Percentiles rank a stretch among this genome's conserved stretches.
Conservation (phyloP, 2,113 vertebrate genomes). For the Colossoma macropomum region DNA sequence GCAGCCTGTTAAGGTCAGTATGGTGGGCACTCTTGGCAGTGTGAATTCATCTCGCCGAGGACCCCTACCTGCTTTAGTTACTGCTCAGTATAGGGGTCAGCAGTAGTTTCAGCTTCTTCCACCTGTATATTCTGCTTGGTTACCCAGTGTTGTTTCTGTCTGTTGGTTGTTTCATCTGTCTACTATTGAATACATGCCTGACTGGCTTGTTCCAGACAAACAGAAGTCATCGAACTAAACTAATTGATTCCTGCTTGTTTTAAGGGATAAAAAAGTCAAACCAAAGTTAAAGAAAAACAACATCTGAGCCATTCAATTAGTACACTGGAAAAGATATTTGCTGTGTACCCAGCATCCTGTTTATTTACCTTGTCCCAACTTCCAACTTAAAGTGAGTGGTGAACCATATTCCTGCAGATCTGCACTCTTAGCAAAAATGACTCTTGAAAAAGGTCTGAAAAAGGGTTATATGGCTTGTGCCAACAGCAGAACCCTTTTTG, state of each 20-base stretch:
- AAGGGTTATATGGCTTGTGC: too few relatives aligned
- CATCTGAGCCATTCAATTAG: slow-evolving; percentile 11
- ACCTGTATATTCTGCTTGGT: slow-evolving; percentile 26
- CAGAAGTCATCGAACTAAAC: slow-evolving; percentile 4
- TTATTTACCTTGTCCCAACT: not conserved
- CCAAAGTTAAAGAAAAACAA: slow-evolving; percentile 13
- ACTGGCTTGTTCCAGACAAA: slow-evolving; percentile 16
- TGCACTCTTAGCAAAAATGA: not conserved
- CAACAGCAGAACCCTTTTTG: too few relatives aligned
- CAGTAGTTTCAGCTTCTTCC: slow-evolving; percentile 14
- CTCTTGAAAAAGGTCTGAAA: too few relatives aligned
- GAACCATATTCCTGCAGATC: not conserved
- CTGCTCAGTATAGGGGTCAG: slow-evolving; percentile 40
- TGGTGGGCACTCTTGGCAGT: slow-evolving; percentile 15
- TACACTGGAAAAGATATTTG: not conserved
- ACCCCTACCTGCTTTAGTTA: slow-evolving; percentile 26
- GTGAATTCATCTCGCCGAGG: slow-evolving; percentile 39
- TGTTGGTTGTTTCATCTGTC: slow-evolving; percentile 30
- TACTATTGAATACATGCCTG: slow-evolving; percentile 22
- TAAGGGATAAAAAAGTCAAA: slow-evolving; percentile 1
- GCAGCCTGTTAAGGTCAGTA: slow-evolving; percentile 47
- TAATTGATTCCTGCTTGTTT: slow-evolving; percentile 17
- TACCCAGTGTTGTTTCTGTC: slow-evolving; percentile 1
- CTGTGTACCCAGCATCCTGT: not conserved
- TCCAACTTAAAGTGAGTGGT: not conserved